phyloP scores from a whole-genome alignment of 2,797 vertebrate genomes.

The Percopsis omiscomaycus region DNA sequence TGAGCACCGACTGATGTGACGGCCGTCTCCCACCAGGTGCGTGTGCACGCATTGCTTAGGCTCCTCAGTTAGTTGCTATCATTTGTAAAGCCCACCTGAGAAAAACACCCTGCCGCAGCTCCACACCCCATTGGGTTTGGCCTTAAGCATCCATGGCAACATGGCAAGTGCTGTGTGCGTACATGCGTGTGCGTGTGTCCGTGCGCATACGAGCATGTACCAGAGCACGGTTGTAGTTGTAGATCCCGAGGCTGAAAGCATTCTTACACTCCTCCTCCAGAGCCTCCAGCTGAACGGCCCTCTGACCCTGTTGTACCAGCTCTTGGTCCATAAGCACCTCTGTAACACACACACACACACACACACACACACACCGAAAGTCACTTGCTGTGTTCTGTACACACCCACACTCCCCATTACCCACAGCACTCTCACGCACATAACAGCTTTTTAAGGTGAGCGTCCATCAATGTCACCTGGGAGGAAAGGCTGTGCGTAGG shows the following conservation, averaged over 20 bases:
- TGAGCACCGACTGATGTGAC: constrained; percentile 33
- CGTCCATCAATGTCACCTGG: constrained; percentile 67
- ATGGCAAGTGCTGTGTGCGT: constrained; percentile 14
- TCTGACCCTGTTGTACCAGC: constrained; percentile 62
- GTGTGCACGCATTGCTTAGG: constrained; percentile 59
- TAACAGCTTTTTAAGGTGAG: constrained; percentile 45
- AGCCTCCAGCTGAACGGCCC: constrained; percentile 46
- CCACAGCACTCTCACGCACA: constrained; percentile 36
- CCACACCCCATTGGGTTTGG: constrained; percentile 36
- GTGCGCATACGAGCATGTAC: constrained; percentile 48
- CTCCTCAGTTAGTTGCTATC: constrained; percentile 56
- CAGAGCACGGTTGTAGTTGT: constrained; percentile 74
- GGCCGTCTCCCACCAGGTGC: constrained; percentile 37
- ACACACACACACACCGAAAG: constrained; percentile 24
- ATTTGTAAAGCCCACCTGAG: constrained; percentile 54
- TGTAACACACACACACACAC: constrained; percentile 47
- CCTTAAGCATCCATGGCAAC: constrained; percentile 24
- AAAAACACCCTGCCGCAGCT: constrained; percentile 25
- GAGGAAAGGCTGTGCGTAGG: constrained; percentile 49
- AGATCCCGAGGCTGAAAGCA: constrained; percentile 55
- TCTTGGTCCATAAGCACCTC: constrained; percentile 52
- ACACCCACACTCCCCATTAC: constrained; percentile 26
- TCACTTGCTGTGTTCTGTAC: constrained; percentile 39
- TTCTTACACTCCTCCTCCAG: constrained; percentile 68
- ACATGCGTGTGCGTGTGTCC: constrained; percentile 8